phyloP scores from a whole-genome alignment of 2,888 invertebrate genomes.

The Leptinotarsa rubiginosa region DNA sequence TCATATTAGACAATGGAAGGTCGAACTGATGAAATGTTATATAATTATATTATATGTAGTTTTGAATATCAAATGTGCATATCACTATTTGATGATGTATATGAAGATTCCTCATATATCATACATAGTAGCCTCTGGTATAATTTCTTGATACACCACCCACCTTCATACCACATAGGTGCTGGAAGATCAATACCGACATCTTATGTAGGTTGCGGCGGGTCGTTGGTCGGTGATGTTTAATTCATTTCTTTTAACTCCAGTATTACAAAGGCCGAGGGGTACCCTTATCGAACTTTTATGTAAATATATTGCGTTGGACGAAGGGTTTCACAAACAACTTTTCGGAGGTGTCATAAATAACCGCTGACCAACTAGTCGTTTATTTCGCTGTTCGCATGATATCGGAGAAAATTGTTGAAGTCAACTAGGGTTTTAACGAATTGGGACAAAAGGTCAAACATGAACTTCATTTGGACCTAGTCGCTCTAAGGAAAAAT shows the following conservation, averaged over 20 bases:
- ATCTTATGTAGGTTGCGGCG: constrained; percentile 17
- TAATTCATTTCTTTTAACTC: constrained; percentile 20
- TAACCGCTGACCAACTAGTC: constrained; percentile 19
- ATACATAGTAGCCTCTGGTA: background rate
- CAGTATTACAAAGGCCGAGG: constrained; percentile 1
- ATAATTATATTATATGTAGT: no score
- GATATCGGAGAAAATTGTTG: constrained; percentile 6
- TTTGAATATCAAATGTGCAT: no score
- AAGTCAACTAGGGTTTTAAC: background rate
- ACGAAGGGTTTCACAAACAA: constrained; percentile 21
- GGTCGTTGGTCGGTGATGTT: constrained; percentile 28
- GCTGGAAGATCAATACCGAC: constrained; percentile 14
- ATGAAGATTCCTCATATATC: no score
- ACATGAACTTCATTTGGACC: constrained; percentile 12
- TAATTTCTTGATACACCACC: background rate
- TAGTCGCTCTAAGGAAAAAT: background rate
- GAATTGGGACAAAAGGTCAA: constrained; percentile 11
- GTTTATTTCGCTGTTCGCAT: constrained; percentile 5
- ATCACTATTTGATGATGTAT: no score
- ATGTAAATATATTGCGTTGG: constrained; percentile 24
- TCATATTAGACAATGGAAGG: no score
- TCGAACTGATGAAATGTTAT: no score
- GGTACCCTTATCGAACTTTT: constrained; percentile 27
- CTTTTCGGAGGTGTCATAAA: constrained; percentile 23
- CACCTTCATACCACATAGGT: background rate